Base-by-base conservation (phyloP, 2,113 vertebrate species). In the Apaloderma vittatum region DNA sequence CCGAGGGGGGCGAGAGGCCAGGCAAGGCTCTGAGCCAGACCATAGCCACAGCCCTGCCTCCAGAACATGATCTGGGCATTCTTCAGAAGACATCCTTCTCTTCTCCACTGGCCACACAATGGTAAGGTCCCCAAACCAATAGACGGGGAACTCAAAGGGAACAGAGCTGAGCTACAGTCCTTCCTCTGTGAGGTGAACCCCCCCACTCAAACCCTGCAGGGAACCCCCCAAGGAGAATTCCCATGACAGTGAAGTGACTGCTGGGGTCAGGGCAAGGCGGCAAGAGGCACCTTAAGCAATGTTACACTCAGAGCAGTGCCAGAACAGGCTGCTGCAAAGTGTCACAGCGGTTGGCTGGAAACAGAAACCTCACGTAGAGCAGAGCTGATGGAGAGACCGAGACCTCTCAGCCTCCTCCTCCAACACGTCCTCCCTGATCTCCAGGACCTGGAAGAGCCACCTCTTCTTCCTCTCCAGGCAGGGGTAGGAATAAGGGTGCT, bases 171-270 rank as follows among this genome's bases (percentile, higher is more conserved):
- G 34, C 18, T 71, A 43, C 73, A 22, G 58, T 8, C 36, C 24
- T 48, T 46, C 15, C 45, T 52, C 37, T 78, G 6, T 29, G 46
- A 37, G 17, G 24, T 14, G 13, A 54, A 9, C 27, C 22, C 7
- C 7, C 55, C 54, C 0, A 0, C 4, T 29, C 5, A 1, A 13
- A 48, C 2, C 22, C 43, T 6, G 0, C 24, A 34, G 29, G 6
- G 24, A 12, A 74, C 24, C 24, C 37, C 37, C 40, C 36, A 7
- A 14, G 24, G 45, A 43, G 13, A 73, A 21, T 26, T 12, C 16
- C 43, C 54, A 70, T 37, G n/a, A 1, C 6, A 48, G 37, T 3
- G 4, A 57, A 11, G 21, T 10, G 16, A 26, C 37, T 14, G 1
- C 55, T 34, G 34, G 15, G 26, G 19, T n/a, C 67, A 48, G 30